Conservation (phyloP, 2,888 invertebrate species). For the Allacma fusca region DNA sequence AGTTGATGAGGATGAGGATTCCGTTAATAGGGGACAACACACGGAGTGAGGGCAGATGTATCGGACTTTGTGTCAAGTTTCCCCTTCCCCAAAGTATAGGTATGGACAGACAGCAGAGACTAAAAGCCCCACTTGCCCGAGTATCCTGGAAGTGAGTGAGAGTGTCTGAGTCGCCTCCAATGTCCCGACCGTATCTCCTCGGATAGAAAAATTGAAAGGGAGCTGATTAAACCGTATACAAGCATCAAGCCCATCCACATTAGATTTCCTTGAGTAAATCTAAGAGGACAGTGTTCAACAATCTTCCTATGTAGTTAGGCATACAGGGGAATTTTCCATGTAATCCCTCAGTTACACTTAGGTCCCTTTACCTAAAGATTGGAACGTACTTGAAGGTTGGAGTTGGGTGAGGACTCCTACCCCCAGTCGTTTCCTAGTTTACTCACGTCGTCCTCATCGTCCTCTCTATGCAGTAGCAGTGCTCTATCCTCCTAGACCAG, state of each 20-base stretch:
- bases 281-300: slow-evolving; percentile 35
- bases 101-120: neutral
- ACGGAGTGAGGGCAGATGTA: slow-evolving; percentile 2
- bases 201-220: slow-evolving; percentile 34
- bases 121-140: neutral
- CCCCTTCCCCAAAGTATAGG: neutral
- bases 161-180: neutral
- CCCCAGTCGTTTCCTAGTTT: neutral
- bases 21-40: slow-evolving; percentile 14
- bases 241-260: slow-evolving; percentile 23
- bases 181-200: neutral
- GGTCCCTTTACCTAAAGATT: neutral
- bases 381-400: neutral
- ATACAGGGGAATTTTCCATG: neutral
- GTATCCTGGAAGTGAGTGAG: neutral
- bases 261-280: slow-evolving; percentile 31
- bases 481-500: neutral
- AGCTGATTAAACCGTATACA: slow-evolving; percentile 28
- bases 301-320: slow-evolving; percentile 13
- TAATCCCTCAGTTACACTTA: slow-evolving; percentile 16
- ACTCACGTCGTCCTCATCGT: slow-evolving; percentile 13
- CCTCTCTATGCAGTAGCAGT: neutral
- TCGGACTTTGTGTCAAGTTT: slow-evolving; percentile 14
- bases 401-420: neutral
- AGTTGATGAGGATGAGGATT: neutral